These are phyloP conservation scores for Phalanger gymnotis DNA, from an alignment of 2,797 vertebrate genomes.

Conservation along the genomic window DNA sequence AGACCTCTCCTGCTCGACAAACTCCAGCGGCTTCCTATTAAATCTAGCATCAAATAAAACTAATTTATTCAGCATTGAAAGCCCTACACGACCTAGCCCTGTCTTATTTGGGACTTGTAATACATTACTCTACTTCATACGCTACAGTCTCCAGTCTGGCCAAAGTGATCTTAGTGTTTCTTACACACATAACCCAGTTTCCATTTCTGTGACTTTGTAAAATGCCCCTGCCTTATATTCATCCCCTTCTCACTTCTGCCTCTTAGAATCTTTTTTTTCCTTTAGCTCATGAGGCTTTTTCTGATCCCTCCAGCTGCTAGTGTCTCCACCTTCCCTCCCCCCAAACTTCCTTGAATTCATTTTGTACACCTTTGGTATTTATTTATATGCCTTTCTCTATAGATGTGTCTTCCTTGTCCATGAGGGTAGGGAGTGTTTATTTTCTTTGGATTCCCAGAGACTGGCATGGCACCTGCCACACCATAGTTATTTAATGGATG, in stretches of 20 bases:
- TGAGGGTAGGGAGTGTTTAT: neutral
- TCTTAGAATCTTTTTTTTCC: neutral
- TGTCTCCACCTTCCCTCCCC: neutral
- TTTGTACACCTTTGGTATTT: neutral
- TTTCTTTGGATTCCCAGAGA: neutral
- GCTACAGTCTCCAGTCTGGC: neutral
- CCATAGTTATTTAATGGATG: neutral
- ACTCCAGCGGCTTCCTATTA: neutral
- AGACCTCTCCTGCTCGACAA: neutral
- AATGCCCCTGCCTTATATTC: neutral
- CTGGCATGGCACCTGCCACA: neutral
- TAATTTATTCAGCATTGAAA: neutral
- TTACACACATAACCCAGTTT: neutral
- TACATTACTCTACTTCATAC: neutral
- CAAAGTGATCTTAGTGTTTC: neutral
- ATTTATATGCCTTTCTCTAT: neutral
- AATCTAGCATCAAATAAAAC: neutral
- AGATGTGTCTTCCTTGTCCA: neutral
- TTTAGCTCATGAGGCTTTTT: neutral
- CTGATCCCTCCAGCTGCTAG: neutral
- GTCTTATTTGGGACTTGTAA: neutral
- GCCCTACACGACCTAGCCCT: neutral
- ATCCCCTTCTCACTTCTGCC: neutral
- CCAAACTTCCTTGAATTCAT: neutral
- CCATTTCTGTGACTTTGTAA: neutral